A percentile compares a stretch with the other conserved stretches of the same genome.
Evolutionary conservation across 2,113 vertebrate species (phyloP).

Genomic region (Myanophis thanlyinensis): DNA sequence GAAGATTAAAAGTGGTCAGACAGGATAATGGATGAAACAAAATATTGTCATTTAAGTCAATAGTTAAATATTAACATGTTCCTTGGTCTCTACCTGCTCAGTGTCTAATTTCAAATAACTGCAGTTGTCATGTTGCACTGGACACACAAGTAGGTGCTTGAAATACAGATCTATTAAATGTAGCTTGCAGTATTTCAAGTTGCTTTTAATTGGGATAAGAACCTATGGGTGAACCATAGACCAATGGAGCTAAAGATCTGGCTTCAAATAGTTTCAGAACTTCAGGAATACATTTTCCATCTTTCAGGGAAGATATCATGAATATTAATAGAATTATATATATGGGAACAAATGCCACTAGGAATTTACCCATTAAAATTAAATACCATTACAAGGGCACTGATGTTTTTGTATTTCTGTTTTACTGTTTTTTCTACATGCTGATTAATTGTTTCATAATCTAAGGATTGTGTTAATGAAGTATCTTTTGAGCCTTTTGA

Average conservation of each 20-base stretch:
- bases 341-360: background rate
- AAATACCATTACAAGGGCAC: background rate
- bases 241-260: background rate
- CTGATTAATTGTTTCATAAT: background rate
- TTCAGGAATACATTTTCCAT: background rate
- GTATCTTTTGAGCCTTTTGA: background rate
- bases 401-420: conserved; percentile 1
- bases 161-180: background rate
- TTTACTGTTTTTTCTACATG: background rate
- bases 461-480: conserved; percentile 13
- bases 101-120: background rate
- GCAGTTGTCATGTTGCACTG: background rate
- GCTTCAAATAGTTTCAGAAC: background rate
- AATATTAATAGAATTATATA: background rate
- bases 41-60: background rate
- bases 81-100: background rate
- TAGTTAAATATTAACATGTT: background rate
- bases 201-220: background rate
- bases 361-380: conserved; percentile 7
- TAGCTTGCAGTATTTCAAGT: background rate
- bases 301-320: background rate
- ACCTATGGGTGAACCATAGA: background rate
- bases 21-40: background rate
- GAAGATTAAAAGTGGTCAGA: background rate
- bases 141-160: background rate